phyloP scores from a whole-genome alignment of 2,888 invertebrate genomes.

The Acronicta alni region DNA sequence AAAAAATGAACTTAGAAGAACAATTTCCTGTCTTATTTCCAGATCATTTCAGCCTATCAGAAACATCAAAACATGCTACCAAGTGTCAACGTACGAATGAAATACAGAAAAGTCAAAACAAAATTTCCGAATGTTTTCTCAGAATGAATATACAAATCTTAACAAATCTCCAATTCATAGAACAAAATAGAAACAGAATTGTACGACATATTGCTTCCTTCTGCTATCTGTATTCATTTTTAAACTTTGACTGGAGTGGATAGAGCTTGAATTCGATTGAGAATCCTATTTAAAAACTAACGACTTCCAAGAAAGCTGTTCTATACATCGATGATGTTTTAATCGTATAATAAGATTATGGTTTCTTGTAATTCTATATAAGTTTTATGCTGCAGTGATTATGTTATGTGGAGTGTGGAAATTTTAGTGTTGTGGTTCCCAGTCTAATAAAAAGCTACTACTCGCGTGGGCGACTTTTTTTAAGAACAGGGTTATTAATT shows the following conservation, averaged over 20 bases:
- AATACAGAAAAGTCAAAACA: slow-evolving; percentile 19
- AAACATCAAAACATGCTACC: slow-evolving; percentile 33
- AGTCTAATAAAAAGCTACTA: slow-evolving; percentile 3
- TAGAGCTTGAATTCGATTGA: slow-evolving; percentile 2
- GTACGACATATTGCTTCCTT: slow-evolving; percentile 33
- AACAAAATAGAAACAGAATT: slow-evolving; percentile 40
- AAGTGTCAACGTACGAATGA: slow-evolving; percentile 12
- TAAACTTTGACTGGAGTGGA: not conserved
- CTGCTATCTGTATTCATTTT: not conserved
- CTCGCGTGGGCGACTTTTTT: slow-evolving; percentile 18
- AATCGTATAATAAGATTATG: slow-evolving; percentile 47
- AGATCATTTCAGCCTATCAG: slow-evolving; percentile 3
- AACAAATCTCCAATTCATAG: slow-evolving; percentile 42
- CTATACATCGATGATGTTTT: slow-evolving; percentile 33
- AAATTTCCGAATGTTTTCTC: slow-evolving; percentile 37
- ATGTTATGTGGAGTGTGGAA: slow-evolving; percentile 5
- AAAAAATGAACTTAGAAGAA: not conserved
- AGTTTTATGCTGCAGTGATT: slow-evolving; percentile 33
- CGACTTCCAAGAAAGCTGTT: slow-evolving; percentile 41
- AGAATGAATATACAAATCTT: slow-evolving; percentile 40
- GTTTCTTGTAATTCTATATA: slow-evolving; percentile 48
- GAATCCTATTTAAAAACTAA: slow-evolving; percentile 18
- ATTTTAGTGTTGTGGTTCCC: slow-evolving; percentile 1
- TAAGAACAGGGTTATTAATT: no score
- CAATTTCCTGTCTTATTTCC: slow-evolving; percentile 19